A percentile compares a stretch with the other conserved stretches of the same genome.
Evolutionary conservation across 2,113 vertebrate species (phyloP).

Genomic region (Empidonax alnorum): DNA sequence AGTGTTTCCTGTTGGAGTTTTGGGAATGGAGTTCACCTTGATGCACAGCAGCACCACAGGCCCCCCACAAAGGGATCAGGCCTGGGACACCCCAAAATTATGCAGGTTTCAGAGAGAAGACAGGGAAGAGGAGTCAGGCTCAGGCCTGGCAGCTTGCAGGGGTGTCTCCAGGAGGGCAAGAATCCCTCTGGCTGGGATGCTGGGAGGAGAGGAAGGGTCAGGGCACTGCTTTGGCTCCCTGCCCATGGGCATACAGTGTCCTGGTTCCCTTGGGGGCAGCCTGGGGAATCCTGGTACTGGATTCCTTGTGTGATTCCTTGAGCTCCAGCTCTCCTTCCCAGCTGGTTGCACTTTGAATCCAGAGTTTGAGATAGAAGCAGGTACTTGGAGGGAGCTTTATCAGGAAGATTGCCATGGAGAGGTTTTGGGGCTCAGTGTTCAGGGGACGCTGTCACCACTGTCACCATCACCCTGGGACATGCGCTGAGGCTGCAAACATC

Average conservation of each 20-base stretch:
- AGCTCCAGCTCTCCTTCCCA: not conserved
- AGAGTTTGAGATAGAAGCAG: not conserved
- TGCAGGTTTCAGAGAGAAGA: not conserved
- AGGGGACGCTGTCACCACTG: accelerated
- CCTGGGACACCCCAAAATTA: not conserved
- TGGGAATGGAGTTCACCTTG: not conserved
- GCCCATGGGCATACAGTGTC: not conserved
- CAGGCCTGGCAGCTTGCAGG: not conserved
- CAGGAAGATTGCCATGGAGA: not conserved
- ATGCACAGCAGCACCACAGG: not conserved
- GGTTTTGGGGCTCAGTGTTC: not conserved
- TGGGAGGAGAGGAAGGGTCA: not conserved
- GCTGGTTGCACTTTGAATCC: not conserved
- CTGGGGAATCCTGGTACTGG: not conserved
- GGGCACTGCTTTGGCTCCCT: not conserved
- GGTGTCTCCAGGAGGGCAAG: not conserved
- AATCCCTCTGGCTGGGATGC: not conserved
- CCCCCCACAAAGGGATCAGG: accelerated
- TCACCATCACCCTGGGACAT: accelerated
- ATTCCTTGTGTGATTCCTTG: not conserved
- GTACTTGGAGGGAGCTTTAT: not conserved
- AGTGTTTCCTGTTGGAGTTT: not conserved
- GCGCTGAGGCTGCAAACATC: not conserved
- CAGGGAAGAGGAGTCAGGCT: not conserved
- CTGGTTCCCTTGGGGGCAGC: not conserved